These are phyloP conservation scores for Urocyon cinereoargenteus DNA, from an alignment of 2,797 vertebrate species.

Conservation along the genomic window DNA sequence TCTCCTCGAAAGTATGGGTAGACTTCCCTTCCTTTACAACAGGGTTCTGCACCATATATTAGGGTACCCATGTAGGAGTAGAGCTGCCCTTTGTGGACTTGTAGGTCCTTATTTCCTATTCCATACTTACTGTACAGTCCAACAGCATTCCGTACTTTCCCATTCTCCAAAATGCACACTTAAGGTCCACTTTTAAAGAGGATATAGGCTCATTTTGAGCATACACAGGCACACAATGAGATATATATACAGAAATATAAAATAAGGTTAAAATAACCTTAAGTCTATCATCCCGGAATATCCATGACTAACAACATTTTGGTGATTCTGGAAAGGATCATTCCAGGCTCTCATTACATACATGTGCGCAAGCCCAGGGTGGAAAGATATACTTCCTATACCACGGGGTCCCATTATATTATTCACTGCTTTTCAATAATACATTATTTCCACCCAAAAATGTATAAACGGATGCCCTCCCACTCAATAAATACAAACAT, in stretches of 20 bases:
- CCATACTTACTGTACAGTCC: neutral
- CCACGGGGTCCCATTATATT: neutral
- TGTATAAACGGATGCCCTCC: neutral
- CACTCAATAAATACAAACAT: neutral
- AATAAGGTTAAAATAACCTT: neutral
- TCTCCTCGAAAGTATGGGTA: conserved; percentile 54
- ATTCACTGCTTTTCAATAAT: neutral
- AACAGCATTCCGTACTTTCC: neutral
- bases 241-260: neutral
- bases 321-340: neutral
- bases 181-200: conserved; percentile 25
- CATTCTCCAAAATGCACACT: neutral
- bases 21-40: neutral
- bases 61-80: neutral
- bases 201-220: neutral
- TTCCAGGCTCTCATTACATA: neutral
- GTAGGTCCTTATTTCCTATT: neutral
- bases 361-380: neutral
- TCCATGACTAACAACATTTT: neutral
- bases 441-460: neutral
- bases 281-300: neutral
- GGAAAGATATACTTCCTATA: neutral
- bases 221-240: neutral
- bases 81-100: neutral
- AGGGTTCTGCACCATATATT: neutral